Evolutionary conservation across 2,888 invertebrate species (phyloP).

Genomic region (Drosophila acutilabella): DNA sequence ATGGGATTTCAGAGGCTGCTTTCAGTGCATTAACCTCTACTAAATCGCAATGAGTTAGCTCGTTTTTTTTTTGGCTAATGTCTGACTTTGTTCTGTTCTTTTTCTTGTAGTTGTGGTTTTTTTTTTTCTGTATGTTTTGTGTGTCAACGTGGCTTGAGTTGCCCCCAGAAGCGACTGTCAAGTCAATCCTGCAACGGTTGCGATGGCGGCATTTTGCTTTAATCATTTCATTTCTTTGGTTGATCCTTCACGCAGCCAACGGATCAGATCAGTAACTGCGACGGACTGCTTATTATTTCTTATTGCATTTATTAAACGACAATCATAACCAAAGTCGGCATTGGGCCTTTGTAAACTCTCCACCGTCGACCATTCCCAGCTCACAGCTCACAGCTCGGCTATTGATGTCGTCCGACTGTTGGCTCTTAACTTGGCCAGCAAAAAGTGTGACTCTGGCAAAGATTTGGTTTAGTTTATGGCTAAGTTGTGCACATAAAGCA

Average conservation of each 20-base stretch:
- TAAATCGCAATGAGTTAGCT: constrained; percentile 48
- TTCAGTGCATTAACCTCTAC: constrained; percentile 79
- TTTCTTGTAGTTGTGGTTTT: background rate
- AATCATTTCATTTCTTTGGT: constrained; percentile 70
- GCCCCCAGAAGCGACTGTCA: constrained; percentile 60
- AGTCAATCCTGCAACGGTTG: constrained; percentile 58
- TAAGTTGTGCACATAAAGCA: constrained; percentile 79
- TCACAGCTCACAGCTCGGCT: constrained; percentile 12
- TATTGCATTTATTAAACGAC: constrained; percentile 83
- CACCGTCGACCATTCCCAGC: constrained; percentile 14
- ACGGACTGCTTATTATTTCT: constrained; percentile 81
- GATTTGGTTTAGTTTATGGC: constrained; percentile 81
- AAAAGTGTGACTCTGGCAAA: constrained; percentile 74
- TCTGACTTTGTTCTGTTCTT: constrained; percentile 22
- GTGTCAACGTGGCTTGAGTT: constrained; percentile 49
- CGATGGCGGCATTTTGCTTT: constrained; percentile 77
- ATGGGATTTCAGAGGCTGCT: constrained; percentile 44
- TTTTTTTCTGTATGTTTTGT: constrained; percentile 24
- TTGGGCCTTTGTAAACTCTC: constrained; percentile 49
- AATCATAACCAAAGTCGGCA: constrained; percentile 82
- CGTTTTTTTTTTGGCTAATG: constrained; percentile 66
- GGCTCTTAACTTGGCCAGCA: constrained; percentile 37
- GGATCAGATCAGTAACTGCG: constrained; percentile 52
- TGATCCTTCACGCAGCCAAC: constrained; percentile 63
- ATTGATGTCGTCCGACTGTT: constrained; percentile 63